Evolutionary conservation across 1,140 invertebrate genomes (phyloP).

Genomic region (Rhagoletis zephyria): DNA sequence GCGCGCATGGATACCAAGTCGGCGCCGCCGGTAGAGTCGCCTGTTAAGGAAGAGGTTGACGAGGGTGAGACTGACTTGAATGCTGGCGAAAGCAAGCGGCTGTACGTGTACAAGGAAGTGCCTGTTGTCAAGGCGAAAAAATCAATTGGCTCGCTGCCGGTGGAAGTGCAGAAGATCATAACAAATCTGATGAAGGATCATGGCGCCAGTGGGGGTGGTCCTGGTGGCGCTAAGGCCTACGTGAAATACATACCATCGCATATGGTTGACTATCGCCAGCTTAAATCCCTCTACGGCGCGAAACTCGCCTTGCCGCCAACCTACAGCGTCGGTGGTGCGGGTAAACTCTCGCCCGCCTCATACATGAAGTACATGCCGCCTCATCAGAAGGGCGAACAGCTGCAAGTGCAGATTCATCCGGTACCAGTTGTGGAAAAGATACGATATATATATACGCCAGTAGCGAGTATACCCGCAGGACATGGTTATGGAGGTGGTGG

Average conservation of each 20-base stretch:
- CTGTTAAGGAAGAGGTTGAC: not conserved
- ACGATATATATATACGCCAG: conserved; percentile 66
- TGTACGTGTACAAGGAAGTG: conserved; percentile 66
- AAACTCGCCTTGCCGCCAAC: conserved; percentile 58
- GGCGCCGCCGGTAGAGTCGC: not conserved
- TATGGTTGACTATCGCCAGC: conserved; percentile 63
- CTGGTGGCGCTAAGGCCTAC: conserved; percentile 64
- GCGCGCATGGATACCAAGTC: not conserved
- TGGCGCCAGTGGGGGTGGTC: conserved; percentile 59
- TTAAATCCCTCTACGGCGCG: conserved; percentile 55
- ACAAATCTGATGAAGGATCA: conserved; percentile 65
- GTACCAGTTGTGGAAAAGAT: conserved; percentile 69
- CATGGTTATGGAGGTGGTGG: not conserved
- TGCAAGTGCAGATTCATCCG: conserved; percentile 68
- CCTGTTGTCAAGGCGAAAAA: conserved; percentile 64
- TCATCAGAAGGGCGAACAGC: conserved; percentile 55
- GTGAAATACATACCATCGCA: conserved; percentile 66
- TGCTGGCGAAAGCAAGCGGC: conserved; percentile 63
- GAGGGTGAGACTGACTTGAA: conserved; percentile 52
- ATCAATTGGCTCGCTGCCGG: conserved; percentile 62
- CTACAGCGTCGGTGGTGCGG: not conserved
- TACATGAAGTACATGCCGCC: conserved; percentile 19
- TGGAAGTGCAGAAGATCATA: conserved; percentile 69
- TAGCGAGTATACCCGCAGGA: not conserved
- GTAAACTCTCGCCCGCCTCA: not conserved